phyloP scores from a whole-genome alignment of 2,113 vertebrate species.

The Steatornis caripensis region DNA sequence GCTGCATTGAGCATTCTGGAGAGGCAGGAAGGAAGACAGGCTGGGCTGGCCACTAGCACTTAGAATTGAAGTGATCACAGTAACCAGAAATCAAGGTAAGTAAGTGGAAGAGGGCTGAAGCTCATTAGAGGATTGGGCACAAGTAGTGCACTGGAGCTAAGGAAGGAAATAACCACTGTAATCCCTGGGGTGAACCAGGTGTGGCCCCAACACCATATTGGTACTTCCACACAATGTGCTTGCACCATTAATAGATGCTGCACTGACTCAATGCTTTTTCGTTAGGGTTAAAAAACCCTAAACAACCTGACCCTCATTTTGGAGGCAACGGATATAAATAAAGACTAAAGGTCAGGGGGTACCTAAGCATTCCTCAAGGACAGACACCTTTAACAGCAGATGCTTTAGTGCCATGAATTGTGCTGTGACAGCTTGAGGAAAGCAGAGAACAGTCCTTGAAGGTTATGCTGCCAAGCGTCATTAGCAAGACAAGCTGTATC shows the following conservation, averaged over 20 bases:
- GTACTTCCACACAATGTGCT: background rate
- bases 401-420: background rate
- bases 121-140: background rate
- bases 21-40: background rate
- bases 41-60: background rate
- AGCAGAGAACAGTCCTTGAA: background rate
- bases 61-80: background rate
- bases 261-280: background rate
- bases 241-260: background rate
- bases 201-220: background rate
- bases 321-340: background rate
- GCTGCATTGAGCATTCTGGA: background rate
- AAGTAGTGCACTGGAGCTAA: background rate
- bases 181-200: background rate
- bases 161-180: background rate
- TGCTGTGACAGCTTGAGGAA: background rate
- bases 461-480: background rate
- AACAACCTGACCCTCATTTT: background rate
- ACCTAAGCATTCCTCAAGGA: background rate
- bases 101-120: background rate
- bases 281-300: background rate
- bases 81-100: background rate
- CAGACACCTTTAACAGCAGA: background rate
- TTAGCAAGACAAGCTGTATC: fast-evolving
- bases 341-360: background rate